phyloP scores from a whole-genome alignment of 1,140 invertebrate species.

The Sminthurides bifidus region DNA sequence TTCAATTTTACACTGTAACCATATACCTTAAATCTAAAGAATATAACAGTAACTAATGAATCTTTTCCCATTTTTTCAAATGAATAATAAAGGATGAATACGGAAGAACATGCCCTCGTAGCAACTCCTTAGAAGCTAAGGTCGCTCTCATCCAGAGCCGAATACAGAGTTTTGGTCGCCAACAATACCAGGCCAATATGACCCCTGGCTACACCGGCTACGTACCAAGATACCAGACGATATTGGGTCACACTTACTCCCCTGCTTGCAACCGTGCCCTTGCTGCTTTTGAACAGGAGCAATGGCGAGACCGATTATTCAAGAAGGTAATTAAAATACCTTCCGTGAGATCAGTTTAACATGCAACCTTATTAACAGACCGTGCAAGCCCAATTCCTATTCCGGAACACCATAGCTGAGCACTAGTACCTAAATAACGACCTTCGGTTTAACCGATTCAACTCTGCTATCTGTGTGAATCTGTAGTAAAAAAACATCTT shows the following conservation, averaged over 20 bases:
- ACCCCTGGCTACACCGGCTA: slow-evolving; percentile 26
- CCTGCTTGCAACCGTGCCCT: slow-evolving; percentile 29
- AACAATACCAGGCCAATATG: slow-evolving; percentile 30
- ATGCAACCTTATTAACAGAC: not conserved
- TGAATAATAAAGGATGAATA: slow-evolving; percentile 23
- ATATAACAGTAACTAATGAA: not conserved
- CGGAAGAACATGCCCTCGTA: slow-evolving; percentile 22
- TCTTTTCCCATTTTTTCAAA: not conserved
- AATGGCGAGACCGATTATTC: slow-evolving; percentile 30
- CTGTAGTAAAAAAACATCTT: not conserved
- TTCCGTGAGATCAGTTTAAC: not conserved
- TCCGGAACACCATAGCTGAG: not conserved
- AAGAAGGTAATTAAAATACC: slow-evolving; percentile 16
- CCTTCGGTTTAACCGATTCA: not conserved
- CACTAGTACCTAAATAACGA: not conserved
- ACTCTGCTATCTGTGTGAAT: not conserved
- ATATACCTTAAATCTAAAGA: not conserved
- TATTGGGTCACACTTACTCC: slow-evolving; percentile 30
- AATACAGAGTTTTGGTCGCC: slow-evolving; percentile 27
- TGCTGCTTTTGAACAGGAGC: slow-evolving; percentile 29
- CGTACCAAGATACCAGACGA: slow-evolving; percentile 27
- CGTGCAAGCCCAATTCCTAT: not conserved
- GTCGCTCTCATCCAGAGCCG: slow-evolving; percentile 26
- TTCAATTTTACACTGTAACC: not conserved
- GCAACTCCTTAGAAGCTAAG: slow-evolving; percentile 16